Evolutionary conservation across 2,113 vertebrate species (phyloP), one percentile per base, ranked within the genome.

Genomic region (Helogale parvula): DNA sequence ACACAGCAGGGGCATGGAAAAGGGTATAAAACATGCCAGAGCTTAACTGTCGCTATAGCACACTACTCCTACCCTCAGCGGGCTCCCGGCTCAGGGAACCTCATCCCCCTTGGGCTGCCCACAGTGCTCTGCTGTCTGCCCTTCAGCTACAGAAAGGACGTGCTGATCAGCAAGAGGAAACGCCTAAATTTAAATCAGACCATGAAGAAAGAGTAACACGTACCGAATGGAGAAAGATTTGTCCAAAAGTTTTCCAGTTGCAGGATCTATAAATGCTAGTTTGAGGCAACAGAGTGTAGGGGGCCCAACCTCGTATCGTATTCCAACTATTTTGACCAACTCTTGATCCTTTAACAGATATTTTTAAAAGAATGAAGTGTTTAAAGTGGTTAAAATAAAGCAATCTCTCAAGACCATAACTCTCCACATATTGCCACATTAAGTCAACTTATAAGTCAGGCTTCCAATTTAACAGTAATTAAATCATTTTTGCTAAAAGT

Each of bases 291-390:
- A 99, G 8, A 99, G 97, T 0, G 99, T 99, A 72, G 99, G 99
- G 92, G 99, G 99, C 57, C 99, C 99, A 95, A 99, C 99, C 98
- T 99, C 99, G 0, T 99, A 99, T 68, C 99, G 99, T 98, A 99
- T 99, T 93, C 99, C 99, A 93, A 99, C 99, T 93, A 99, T 99
- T 99, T 99, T 99, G 84, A 99, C 99, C 98, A 99, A 99, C 98
- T 99, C 99, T 98, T 99, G 99, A 98, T 99, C 99, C 99, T 99
- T 93, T 12, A 97, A 97, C 10, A 98, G 69, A 97, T 6, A 69
- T 92, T 80, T 92, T 89, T 29, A 31, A 54, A 72, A 82, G 60
- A 90, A 72, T 16, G 7, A 84, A 72, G 92, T 71, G 35, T 9
- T 94, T 60, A 88, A 94, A 94, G 92, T 71, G 35, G 12, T 94